Evolutionary conservation across 2,113 vertebrate genomes (phyloP), one percentile per base, ranked within the genome.

Genomic region (Melanotaenia duboulayi): DNA sequence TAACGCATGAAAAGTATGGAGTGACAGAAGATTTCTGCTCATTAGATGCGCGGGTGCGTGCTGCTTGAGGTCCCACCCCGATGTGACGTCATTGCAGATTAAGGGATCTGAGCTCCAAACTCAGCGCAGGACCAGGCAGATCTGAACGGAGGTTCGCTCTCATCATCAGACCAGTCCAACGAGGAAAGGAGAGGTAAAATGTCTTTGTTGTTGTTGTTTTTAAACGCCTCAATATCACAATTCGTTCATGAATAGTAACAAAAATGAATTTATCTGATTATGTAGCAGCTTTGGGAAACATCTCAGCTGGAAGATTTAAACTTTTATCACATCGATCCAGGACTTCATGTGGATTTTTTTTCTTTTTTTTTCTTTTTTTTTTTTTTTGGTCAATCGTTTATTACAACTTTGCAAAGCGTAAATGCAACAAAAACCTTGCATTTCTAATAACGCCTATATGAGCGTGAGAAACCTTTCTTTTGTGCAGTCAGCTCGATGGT

Each of bases 51-150:
- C 49, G 19, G 7, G 42, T 19, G 32, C 32, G 32, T 23, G 44
- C 1, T 4, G 35, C 5, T 1, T 44, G 14, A 58, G 46, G 58
- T 50, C 24, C 83, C 77, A 76, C 84, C 83, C 76, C 28, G 9
- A 52, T 6, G 28, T 24, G 55, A 51, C 54, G 11, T 89, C 78
- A 89, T 81, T 85, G 87, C 83, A 83, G n/a, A 65, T 76, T 81
- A 60, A 78, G 58, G 19, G 51, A 52, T 57, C 25, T 13, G 49
- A 48, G 19, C 8, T 58, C 46, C 50, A 23, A 40, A 37, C 50
- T 78, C 58, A 35, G 32, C 32, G 39, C 35, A 14, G 48, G 66
- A 63, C 20, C 3, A 22, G n/a, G 59, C 46, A 2, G 37, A 66
- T 11, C 37, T 0, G 25, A 22, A 4, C 23, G 12, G 32, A 40